Evolutionary conservation across 2,113 vertebrate species (phyloP).

Genomic region (Thalassarche chlororhynchos): DNA sequence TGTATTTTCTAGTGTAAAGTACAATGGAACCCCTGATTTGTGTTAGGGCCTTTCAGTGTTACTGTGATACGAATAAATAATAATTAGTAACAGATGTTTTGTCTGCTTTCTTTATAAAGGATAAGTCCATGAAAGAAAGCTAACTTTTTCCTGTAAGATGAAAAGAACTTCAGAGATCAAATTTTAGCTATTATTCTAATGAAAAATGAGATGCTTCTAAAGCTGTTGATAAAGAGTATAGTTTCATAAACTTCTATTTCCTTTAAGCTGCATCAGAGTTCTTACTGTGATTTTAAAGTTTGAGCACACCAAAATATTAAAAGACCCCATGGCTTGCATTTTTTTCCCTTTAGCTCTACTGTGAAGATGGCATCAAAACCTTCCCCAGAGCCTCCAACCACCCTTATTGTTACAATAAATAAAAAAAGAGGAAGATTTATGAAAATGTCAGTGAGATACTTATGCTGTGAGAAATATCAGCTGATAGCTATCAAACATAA

Average conservation of each 20-base stretch:
- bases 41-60: constrained; percentile 4
- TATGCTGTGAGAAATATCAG: constrained; percentile 24
- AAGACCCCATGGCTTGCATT: constrained; percentile 11
- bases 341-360: constrained; percentile 30
- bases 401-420: constrained; percentile 32
- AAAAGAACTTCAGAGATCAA: constrained; percentile 32
- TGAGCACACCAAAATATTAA: not conserved
- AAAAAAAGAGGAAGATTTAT: not conserved
- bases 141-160: not conserved
- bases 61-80: constrained; percentile 29
- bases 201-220: not conserved
- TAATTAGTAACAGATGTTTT: constrained; percentile 35
- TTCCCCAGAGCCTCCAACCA: constrained; percentile 21
- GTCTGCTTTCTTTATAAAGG: not conserved
- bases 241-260: constrained; percentile 1
- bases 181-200: constrained; percentile 13
- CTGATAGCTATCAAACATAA: not conserved
- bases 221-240: not conserved
- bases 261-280: constrained; percentile 23
- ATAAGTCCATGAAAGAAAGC: not conserved
- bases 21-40: constrained; percentile 31
- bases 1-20: not conserved
- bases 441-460: constrained; percentile 41
- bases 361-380: not conserved
- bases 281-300: constrained; percentile 26